These are phyloP conservation scores for Siniperca scherzeri DNA, from an alignment of 2,797 vertebrate species.

Conservation along the genomic window DNA sequence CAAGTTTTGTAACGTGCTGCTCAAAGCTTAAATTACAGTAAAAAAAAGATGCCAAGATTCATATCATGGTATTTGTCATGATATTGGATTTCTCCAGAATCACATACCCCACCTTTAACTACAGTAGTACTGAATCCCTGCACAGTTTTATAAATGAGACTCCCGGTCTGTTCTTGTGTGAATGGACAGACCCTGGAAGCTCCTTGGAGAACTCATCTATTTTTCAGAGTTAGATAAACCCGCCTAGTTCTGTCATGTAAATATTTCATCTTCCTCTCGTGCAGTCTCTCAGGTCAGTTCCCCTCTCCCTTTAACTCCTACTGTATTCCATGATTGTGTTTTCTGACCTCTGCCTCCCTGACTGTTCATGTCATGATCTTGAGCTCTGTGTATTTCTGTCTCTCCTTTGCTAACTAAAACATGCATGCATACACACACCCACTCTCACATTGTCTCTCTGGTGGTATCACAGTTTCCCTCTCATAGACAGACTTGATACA, in stretches of 20 bases:
- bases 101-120: too few relatives aligned
- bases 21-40: too few relatives aligned
- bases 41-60: too few relatives aligned
- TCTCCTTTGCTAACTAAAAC: background rate
- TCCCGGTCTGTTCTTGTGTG: background rate
- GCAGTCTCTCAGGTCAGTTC: constrained; percentile 13
- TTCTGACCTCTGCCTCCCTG: background rate
- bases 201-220: constrained; percentile 22
- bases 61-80: too few relatives aligned
- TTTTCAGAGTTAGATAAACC: constrained; percentile 44
- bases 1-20: too few relatives aligned
- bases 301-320: background rate
- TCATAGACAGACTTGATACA: background rate
- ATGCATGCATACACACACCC: background rate
- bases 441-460: background rate
- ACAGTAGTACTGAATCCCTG: background rate
- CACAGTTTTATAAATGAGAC: background rate
- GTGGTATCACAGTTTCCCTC: background rate
- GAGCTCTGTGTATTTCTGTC: background rate
- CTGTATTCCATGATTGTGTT: background rate
- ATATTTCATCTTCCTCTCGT: constrained; percentile 39
- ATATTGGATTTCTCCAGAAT: too few relatives aligned
- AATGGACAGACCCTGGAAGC: background rate
- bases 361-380: background rate
- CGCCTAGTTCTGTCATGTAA: constrained; percentile 26